A percentile compares a stretch with the other conserved stretches of the same genome.
These are phyloP conservation scores for Cataglyphis livida DNA, from an alignment of 2,888 invertebrate species.

Conservation along the genomic window DNA sequence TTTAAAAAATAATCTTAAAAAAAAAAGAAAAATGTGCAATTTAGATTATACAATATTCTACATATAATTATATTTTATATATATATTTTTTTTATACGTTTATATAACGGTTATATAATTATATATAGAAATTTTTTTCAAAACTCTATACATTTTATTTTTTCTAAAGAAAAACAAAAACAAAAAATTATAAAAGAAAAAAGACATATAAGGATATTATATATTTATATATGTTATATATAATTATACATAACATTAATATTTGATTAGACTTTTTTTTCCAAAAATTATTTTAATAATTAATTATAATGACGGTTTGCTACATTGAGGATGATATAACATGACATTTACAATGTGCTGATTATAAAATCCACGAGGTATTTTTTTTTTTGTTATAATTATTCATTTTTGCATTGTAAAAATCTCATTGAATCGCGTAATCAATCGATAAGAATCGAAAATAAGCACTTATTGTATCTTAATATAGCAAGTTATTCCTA, in stretches of 20 bases:
- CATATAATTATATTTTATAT: too few species aligned
- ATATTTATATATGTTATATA: too few species aligned
- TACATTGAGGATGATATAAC: neutral
- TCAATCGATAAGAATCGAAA: neutral
- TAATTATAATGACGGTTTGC: neutral
- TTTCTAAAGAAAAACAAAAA: too few species aligned
- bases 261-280: neutral
- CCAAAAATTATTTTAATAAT: neutral
- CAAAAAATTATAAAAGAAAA: too few species aligned
- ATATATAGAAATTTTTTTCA: too few species aligned
- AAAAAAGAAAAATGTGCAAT: too few species aligned
- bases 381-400: neutral
- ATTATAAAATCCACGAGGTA: neutral
- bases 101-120: too few species aligned
- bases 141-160: too few species aligned
- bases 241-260: neutral
- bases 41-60: too few species aligned
- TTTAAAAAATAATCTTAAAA: too few species aligned
- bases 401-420: neutral
- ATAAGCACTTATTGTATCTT: neutral
- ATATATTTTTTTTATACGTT: too few species aligned
- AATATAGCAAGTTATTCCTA: slow-evolving; percentile 57
- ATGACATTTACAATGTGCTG: neutral
- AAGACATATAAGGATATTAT: too few species aligned
- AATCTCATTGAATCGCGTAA: neutral